phyloP scores from a whole-genome alignment of 2,888 invertebrate species.

The Craniophora ligustri region DNA sequence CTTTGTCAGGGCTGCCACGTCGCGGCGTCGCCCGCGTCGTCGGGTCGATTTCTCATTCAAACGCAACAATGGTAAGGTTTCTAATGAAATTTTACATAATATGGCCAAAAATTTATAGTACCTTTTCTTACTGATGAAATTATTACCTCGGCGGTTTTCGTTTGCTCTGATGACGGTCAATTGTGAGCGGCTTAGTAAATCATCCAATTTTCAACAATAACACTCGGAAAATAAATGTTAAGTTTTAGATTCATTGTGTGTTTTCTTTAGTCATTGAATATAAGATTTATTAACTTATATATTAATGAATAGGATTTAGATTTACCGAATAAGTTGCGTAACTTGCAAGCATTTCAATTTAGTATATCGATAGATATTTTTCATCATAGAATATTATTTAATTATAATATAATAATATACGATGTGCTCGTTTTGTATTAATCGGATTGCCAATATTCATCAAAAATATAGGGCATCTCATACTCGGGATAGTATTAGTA shows the following conservation, averaged over 20 bases:
- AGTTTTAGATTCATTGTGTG: not conserved
- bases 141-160: constrained; percentile 36
- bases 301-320: constrained; percentile 8
- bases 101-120: constrained; percentile 29
- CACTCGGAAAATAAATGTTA: constrained; percentile 20
- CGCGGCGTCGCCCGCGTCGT: constrained; percentile 1
- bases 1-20: constrained; percentile 55
- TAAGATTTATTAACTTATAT: not conserved
- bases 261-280: constrained; percentile 9
- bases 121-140: constrained; percentile 40
- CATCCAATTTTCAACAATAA: constrained; percentile 29
- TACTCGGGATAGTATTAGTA: no score
- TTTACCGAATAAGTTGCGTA: no score
- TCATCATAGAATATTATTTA: no score
- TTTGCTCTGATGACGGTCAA: constrained; percentile 28
- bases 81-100: constrained; percentile 51
- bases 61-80: constrained; percentile 37
- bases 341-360: not conserved
- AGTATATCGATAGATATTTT: not conserved
- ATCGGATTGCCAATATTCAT: no score
- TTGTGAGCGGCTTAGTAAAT: constrained; percentile 27
- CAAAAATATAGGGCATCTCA: no score
- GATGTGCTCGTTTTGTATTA: no score
- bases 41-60: constrained; percentile 26
- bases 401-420: no score